These are phyloP conservation scores for Eufriesea mexicana DNA, from an alignment of 1,140 invertebrate species.

Conservation along the genomic window DNA sequence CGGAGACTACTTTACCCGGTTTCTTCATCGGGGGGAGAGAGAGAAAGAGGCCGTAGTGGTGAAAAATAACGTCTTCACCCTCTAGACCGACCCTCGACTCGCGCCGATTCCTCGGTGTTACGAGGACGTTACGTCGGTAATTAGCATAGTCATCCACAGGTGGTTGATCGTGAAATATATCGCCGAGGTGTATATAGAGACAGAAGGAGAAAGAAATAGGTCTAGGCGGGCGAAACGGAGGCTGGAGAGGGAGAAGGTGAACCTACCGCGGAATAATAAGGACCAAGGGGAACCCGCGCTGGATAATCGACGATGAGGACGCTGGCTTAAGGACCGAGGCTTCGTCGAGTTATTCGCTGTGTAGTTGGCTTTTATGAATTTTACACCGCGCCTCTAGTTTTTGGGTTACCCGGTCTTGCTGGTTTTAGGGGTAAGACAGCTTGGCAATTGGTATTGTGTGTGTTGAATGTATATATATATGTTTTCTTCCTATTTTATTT, in stretches of 20 bases:
- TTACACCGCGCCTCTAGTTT: neutral
- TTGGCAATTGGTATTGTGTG: too few species aligned
- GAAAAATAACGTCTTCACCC: slow-evolving; percentile 62
- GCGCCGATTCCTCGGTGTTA: slow-evolving; percentile 51
- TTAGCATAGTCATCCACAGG: slow-evolving; percentile 72
- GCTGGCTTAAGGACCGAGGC: slow-evolving; percentile 18
- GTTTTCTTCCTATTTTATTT: too few species aligned
- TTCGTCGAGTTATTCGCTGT: neutral
- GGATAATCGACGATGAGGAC: slow-evolving; percentile 51
- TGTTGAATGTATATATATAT: too few species aligned
- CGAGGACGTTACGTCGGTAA: slow-evolving; percentile 63
- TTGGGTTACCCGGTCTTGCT: too few species aligned
- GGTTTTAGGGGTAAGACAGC: too few species aligned
- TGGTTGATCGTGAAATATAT: slow-evolving; percentile 71
- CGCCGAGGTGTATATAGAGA: slow-evolving; percentile 32
- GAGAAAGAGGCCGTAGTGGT: neutral
- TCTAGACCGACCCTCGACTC: slow-evolving; percentile 24
- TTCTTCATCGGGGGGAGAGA: neutral
- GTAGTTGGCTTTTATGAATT: slow-evolving; percentile 24
- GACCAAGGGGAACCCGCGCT: slow-evolving; percentile 26
- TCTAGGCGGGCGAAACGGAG: slow-evolving; percentile 10
- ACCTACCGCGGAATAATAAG: slow-evolving; percentile 48
- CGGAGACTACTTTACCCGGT: neutral
- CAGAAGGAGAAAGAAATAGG: slow-evolving; percentile 1
- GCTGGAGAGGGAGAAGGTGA: slow-evolving; percentile 25